phyloP scores from a whole-genome alignment of 2,797 vertebrate genomes.

The Trichosurus vulpecula region DNA sequence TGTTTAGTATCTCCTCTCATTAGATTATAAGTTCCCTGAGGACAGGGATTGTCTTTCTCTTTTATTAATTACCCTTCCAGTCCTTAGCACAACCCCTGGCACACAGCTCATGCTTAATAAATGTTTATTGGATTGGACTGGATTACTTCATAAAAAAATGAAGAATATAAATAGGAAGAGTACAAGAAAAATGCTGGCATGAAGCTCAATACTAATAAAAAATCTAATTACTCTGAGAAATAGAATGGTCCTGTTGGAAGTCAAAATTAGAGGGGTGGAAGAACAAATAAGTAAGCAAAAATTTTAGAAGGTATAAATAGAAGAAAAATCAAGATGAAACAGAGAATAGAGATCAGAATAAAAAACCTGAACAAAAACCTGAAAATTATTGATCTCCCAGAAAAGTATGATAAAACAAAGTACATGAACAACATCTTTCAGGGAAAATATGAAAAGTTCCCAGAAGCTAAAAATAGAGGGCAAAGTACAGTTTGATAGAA shows the following conservation, averaged over 20 bases:
- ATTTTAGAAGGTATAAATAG: background rate
- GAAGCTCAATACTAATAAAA: background rate
- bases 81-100: background rate
- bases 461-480: background rate
- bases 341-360: background rate
- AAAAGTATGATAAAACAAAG: background rate
- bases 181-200: background rate
- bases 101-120: background rate
- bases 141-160: background rate
- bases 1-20: background rate
- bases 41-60: background rate
- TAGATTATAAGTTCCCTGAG: background rate
- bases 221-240: background rate
- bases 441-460: background rate
- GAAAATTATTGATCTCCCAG: background rate
- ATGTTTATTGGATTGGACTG: background rate
- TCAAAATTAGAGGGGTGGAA: background rate
- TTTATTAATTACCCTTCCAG: background rate
- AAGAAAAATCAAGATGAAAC: background rate
- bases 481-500: background rate
- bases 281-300: background rate
- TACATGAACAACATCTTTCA: background rate
- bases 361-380: background rate
- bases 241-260: background rate
- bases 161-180: background rate